phyloP scores from a whole-genome alignment of 2,797 vertebrate species.

The Somateria mollissima region DNA sequence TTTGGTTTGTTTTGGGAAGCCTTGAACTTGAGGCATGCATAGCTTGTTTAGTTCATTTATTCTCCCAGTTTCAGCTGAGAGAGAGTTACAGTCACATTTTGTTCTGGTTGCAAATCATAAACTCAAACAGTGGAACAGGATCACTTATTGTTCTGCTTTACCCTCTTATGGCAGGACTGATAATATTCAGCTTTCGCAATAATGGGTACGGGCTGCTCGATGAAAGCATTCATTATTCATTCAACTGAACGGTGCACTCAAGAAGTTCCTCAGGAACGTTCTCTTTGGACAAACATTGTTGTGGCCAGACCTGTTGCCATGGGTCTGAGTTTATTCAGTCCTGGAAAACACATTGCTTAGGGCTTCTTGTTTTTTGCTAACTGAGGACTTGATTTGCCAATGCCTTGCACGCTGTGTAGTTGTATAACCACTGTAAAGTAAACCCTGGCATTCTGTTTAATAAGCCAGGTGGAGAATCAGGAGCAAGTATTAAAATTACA shows the following conservation, averaged over 20 bases:
- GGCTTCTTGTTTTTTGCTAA: not conserved
- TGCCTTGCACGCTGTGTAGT: accelerated
- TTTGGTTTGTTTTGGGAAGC: not conserved
- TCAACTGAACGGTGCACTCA: not conserved
- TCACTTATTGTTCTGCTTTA: not conserved
- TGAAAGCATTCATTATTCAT: not conserved
- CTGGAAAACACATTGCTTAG: not conserved
- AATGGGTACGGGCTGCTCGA: accelerated
- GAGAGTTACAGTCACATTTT: not conserved
- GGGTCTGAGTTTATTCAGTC: not conserved
- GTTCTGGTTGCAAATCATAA: not conserved
- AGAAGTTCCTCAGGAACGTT: not conserved
- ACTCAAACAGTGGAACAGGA: not conserved
- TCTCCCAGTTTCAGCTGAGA: not conserved
- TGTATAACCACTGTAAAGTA: not conserved
- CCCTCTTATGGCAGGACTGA: not conserved
- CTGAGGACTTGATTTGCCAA: not conserved
- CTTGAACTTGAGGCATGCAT: accelerated
- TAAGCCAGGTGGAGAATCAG: not conserved
- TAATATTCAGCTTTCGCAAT: not conserved
- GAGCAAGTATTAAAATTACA: not conserved
- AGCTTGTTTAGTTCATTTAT: not conserved
- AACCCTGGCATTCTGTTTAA: not conserved
- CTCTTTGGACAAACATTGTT: not conserved
- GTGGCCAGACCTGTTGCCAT: not conserved